These are phyloP conservation scores for Penaeus indicus DNA, from an alignment of 1,140 invertebrate species.

Conservation along the genomic window DNA sequence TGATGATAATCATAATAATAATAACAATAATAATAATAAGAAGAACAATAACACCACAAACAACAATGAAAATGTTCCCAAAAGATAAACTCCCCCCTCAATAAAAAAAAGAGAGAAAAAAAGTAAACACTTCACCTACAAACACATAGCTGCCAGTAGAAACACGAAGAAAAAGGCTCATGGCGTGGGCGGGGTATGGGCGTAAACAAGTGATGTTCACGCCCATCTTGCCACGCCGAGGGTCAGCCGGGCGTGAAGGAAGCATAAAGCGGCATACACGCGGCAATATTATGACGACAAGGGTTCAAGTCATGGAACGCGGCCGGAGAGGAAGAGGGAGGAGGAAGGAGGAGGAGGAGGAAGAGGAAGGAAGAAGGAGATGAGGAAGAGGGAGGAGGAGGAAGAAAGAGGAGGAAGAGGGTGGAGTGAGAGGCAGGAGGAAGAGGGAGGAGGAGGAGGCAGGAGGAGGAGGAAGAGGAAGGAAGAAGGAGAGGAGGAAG, in stretches of 20 bases:
- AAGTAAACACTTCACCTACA: too few species aligned
- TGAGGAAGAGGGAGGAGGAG: not conserved
- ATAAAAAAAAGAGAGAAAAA: too few species aligned
- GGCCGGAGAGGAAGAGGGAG: not conserved
- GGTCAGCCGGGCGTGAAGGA: constrained; percentile 1
- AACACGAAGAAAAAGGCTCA: too few species aligned
- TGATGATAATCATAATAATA: too few species aligned
- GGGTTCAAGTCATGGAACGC: not conserved
- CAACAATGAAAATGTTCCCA: too few species aligned
- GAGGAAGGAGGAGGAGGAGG: not conserved
- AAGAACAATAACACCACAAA: too few species aligned
- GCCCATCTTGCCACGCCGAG: constrained; percentile 39
- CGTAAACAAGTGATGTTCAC: constrained; percentile 51
- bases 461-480: too few species aligned
- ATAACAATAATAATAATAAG: too few species aligned
- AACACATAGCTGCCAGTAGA: too few species aligned
- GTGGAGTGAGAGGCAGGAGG: not conserved
- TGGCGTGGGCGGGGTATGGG: constrained; percentile 34
- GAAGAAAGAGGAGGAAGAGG: not conserved
- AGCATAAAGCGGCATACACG: not conserved
- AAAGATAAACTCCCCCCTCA: too few species aligned
- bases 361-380: not conserved
- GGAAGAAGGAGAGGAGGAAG: not conserved
- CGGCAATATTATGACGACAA: constrained; percentile 4
- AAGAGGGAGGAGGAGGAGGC: not conserved